Evolutionary conservation across 2,888 invertebrate genomes (phyloP), one percentile per base, ranked within the genome.

Genomic region (Alloplasta piceator): DNA sequence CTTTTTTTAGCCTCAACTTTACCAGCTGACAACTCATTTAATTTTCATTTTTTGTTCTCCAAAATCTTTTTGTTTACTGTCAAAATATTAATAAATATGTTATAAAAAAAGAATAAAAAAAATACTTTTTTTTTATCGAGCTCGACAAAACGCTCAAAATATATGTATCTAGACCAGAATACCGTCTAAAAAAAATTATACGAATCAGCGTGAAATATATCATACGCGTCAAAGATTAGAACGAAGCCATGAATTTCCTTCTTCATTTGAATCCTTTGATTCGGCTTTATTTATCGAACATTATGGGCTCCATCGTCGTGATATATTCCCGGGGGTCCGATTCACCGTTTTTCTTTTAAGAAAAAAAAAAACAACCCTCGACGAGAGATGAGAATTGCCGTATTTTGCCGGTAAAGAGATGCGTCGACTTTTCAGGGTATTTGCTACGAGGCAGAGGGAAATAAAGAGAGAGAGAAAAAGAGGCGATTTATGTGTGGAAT

Each of bases 231-330:
- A 26, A 26, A 26, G 26, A 26, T 26, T 26, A 26, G 1, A 3
- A 26, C 26, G 26, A 26, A 26, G 26, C 26, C 3, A 26, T 26
- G n/a, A n/a, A n/a, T n/a, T n/a, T n/a, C 26, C 26, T 26, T 26
- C 26, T 63, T 55, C 60, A 43, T 68, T 56, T 46, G 14, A 12
- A 48, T 60, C 36, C 75, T 75, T 79, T 64, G 74, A 79, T 74
- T 70, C 43, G n/a, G 1, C 16, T 10, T 70, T 70, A 26, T 26
- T 26, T 26, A 26, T 26, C 26, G 26, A 26, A 26, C 26, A 26
- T 3, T 26, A 26, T 26, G 26, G 26, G 26, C 26, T 26, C 3
- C 26, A 26, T 26, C 26, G 26, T 26, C 26, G 50, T 5, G 12
- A 50, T 46, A 43, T 41, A 74, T 68, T 74, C 74, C 74, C 60